These are phyloP conservation scores for Axinella damicornis DNA, from an alignment of 37 sponge, comb jelly and placozoan genomes.

Conservation along the genomic window DNA sequence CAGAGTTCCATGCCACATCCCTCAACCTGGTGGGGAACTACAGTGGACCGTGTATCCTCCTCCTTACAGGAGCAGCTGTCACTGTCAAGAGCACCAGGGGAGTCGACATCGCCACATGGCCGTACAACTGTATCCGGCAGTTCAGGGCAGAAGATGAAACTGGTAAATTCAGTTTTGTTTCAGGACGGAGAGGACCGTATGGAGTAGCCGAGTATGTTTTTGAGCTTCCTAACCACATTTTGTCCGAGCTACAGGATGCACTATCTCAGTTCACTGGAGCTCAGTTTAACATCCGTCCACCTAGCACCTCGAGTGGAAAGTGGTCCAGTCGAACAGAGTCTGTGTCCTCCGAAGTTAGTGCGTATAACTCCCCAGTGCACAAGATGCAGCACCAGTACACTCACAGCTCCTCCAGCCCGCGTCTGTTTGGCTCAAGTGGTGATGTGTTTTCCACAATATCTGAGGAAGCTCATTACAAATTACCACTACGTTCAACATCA, in stretches of 20 bases:
- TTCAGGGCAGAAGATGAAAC: conserved; percentile 52
- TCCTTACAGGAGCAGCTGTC: conserved; percentile 39
- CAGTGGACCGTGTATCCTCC: conserved; percentile 44
- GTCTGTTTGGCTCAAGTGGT: no score
- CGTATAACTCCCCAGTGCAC: neutral
- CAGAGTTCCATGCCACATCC: conserved; percentile 51
- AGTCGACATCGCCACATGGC: conserved; percentile 44
- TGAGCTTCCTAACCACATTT: neutral
- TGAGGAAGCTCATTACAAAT: no score
- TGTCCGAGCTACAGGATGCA: conserved; percentile 1
- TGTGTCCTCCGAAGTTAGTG: no score
- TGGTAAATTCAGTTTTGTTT: conserved; percentile 54
- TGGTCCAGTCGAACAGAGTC: no score
- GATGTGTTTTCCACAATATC: no score
- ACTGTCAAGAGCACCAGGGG: conserved; percentile 1
- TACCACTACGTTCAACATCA: neutral
- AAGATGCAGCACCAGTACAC: neutral
- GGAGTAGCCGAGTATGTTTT: conserved; percentile 68
- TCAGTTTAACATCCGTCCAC: conserved; percentile 11
- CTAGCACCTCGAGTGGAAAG: neutral
- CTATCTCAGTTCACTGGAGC: conserved; percentile 58
- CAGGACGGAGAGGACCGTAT: conserved; percentile 59
- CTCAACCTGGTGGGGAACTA: conserved; percentile 42
- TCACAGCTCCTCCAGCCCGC: neutral
- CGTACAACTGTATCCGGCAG: conserved; percentile 61